Evolutionary conservation across 2,797 vertebrate species (phyloP).

Genomic region (Sebastolobus altivelis): DNA sequence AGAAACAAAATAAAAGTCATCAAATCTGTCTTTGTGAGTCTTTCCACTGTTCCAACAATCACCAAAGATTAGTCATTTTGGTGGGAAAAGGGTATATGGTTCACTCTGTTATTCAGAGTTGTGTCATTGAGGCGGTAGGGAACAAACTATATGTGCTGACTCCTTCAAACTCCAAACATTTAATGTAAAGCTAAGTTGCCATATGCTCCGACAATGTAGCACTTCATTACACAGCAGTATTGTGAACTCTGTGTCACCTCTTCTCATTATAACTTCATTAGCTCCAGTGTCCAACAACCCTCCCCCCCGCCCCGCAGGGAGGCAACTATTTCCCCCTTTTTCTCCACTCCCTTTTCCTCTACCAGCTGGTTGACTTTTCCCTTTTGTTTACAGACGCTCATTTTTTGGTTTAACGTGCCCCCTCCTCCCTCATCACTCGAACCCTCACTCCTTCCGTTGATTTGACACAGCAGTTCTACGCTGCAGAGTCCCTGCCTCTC

Average conservation of each 20-base stretch:
- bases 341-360: neutral
- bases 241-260: constrained; percentile 59
- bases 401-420: constrained; percentile 35
- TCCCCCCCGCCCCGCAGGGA: constrained; percentile 17
- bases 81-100: neutral
- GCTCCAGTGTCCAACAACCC: constrained; percentile 37
- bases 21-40: neutral
- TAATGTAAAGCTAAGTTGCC: neutral
- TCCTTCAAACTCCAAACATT: neutral
- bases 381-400: constrained; percentile 56
- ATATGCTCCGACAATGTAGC: constrained; percentile 16
- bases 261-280: constrained; percentile 69
- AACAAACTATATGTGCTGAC: neutral
- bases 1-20: no score
- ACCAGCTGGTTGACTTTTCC: constrained; percentile 67
- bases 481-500: constrained; percentile 31
- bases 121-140: neutral
- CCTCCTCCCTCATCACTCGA: constrained; percentile 7
- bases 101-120: neutral
- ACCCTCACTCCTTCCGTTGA: constrained; percentile 45
- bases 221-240: constrained; percentile 56
- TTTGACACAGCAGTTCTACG: constrained; percentile 46
- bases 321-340: neutral
- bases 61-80: neutral
- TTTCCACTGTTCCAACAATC: neutral